Percentiles rank a stretch among this genome's conserved stretches.
Evolutionary conservation across 2,888 invertebrate genomes (phyloP).

Genomic region (Drosophila koepferae): DNA sequence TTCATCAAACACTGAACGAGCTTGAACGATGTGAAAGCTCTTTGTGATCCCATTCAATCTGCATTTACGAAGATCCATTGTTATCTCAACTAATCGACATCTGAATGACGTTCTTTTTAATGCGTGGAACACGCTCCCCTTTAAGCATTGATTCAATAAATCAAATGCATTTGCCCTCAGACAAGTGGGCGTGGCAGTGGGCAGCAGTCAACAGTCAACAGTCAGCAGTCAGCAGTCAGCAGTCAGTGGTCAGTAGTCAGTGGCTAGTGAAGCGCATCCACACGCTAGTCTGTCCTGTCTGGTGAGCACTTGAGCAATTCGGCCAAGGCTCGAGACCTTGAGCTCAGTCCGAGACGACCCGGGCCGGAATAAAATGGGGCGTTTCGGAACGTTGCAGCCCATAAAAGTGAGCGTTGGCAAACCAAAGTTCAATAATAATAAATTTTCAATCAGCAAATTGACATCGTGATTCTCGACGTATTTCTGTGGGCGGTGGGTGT

Average conservation of each 20-base stretch:
- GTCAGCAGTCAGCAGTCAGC: too few relatives aligned
- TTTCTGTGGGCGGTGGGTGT: constrained; percentile 13
- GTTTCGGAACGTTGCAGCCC: constrained; percentile 59
- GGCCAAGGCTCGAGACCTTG: constrained; percentile 14
- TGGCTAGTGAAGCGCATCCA: constrained; percentile 46
- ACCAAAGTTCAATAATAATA: constrained; percentile 70
- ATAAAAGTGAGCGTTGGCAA: constrained; percentile 56
- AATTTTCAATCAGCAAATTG: constrained; percentile 85
- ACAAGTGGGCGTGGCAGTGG: constrained; percentile 59
- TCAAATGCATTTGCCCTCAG: constrained; percentile 60
- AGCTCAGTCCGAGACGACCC: background rate
- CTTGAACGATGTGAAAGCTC: background rate
- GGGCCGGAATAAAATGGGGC: constrained; percentile 24
- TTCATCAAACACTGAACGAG: too few relatives aligned
- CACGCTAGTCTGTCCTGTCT: constrained; percentile 1
- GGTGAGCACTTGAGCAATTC: constrained; percentile 38
- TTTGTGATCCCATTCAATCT: too few relatives aligned
- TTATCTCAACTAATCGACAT: constrained; percentile 18
- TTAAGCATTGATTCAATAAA: constrained; percentile 54
- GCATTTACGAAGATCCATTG: background rate
- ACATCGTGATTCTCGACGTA: constrained; percentile 79
- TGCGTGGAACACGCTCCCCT: background rate
- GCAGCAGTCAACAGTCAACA: background rate
- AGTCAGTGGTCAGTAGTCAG: constrained; percentile 1
- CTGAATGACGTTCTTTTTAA: background rate